Percentiles rank a stretch among this genome's conserved stretches.
phyloP scores from a whole-genome alignment of 1,140 invertebrate genomes.

The Cryptotermes secundus region DNA sequence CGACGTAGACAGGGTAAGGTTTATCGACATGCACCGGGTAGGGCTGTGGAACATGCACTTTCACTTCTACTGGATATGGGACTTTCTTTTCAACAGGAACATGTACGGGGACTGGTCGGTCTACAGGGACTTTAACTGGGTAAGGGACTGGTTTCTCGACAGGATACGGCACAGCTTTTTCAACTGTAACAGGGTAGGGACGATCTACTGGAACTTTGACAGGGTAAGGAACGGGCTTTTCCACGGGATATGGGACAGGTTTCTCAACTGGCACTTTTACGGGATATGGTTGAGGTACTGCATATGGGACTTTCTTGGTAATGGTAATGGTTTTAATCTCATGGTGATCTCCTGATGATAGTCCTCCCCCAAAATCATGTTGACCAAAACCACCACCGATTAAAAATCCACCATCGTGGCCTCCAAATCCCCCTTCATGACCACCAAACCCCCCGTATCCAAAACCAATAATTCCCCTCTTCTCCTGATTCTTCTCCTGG shows the following conservation, averaged over 20 bases:
- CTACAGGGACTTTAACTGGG: conserved; percentile 52
- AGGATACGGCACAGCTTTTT: conserved; percentile 57
- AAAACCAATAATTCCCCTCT: conserved; percentile 10
- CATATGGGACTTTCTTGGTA: conserved; percentile 49
- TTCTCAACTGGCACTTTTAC: conserved; percentile 47
- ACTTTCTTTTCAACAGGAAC: conserved; percentile 40
- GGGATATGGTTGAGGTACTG: conserved; percentile 29
- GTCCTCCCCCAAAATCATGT: conserved; percentile 24
- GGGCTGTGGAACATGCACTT: conserved; percentile 30
- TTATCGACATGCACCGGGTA: conserved; percentile 36
- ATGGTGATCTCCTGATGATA: conserved; percentile 31
- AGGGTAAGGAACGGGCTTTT: conserved; percentile 48
- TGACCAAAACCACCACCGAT: conserved; percentile 19
- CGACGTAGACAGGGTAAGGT: conserved; percentile 26
- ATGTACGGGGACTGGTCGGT: conserved; percentile 63
- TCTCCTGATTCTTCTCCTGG: conserved; percentile 14
- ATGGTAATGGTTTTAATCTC: conserved; percentile 51
- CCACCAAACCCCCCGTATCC: conserved; percentile 21
- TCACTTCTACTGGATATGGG: conserved; percentile 35
- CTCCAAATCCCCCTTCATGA: neutral
- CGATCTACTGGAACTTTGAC: conserved; percentile 46
- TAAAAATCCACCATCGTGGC: neutral
- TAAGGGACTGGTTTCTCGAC: conserved; percentile 23
- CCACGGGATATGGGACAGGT: conserved; percentile 36
- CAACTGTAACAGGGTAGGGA: conserved; percentile 50